phyloP scores from a whole-genome alignment of 2,113 vertebrate species.

The Cyanoramphus novaezelandiae region DNA sequence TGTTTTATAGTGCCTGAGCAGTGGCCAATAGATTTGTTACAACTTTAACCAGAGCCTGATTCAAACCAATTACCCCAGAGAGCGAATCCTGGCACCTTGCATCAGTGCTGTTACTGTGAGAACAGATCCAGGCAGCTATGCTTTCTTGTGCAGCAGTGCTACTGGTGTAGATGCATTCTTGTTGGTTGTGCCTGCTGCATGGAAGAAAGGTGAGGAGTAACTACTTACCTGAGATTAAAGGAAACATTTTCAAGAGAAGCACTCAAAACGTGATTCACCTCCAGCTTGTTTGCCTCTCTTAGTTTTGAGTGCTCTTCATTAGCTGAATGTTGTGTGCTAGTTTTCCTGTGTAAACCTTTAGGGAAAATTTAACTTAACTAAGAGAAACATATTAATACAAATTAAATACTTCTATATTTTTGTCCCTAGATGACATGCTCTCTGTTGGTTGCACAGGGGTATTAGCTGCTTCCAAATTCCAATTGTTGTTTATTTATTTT shows the following conservation, averaged over 20 bases:
- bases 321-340: conserved; percentile 11
- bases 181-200: neutral
- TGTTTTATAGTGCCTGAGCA: conserved; percentile 16
- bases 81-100: neutral
- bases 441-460: neutral
- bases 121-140: neutral
- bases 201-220: neutral
- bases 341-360: conserved; percentile 6
- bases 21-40: neutral
- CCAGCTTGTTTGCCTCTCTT: conserved; percentile 40
- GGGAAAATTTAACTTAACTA: conserved; percentile 41
- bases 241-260: conserved; percentile 11
- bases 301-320: conserved; percentile 51
- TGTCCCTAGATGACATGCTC: neutral
- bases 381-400: conserved; percentile 4
- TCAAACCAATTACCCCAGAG: neutral
- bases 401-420: neutral
- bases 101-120: neutral
- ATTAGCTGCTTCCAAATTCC: neutral
- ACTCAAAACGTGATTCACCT: conserved; percentile 18
- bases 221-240: neutral
- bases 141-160: neutral
- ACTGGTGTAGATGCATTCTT: neutral
- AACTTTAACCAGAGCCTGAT: neutral
- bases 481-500: neutral